Percentiles rank a stretch among this genome's conserved stretches.
Evolutionary conservation across 1,140 invertebrate species (phyloP).

Genomic region (Prorops nasuta): DNA sequence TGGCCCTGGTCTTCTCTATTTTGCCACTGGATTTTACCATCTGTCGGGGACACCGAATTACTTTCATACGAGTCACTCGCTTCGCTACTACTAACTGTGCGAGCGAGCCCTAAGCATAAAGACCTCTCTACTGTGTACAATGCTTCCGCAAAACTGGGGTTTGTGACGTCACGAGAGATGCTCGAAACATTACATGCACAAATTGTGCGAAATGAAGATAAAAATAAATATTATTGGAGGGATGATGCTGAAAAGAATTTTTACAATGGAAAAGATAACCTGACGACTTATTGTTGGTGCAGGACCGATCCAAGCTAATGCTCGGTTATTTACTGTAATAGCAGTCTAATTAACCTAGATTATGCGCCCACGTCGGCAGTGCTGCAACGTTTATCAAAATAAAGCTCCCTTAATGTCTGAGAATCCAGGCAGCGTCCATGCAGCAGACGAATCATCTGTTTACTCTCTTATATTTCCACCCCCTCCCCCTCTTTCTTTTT

Average conservation of each 20-base stretch:
- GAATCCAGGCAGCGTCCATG: not conserved
- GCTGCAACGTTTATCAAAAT: slow-evolving; percentile 11
- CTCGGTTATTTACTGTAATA: slow-evolving; percentile 16
- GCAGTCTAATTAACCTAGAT: slow-evolving; percentile 19
- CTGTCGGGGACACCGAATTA: slow-evolving; percentile 21
- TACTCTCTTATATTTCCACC: not conserved
- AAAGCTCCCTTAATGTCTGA: slow-evolving; percentile 1
- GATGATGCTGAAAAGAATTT: slow-evolving; percentile 11
- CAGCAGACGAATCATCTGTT: not conserved
- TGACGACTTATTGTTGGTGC: slow-evolving; percentile 9
- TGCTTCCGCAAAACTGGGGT: slow-evolving; percentile 2
- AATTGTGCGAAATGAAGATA: slow-evolving; percentile 8
- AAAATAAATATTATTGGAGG: slow-evolving; percentile 12
- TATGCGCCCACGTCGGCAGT: not conserved
- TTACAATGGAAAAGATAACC: slow-evolving; percentile 6
- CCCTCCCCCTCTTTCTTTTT: not conserved
- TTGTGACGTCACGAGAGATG: slow-evolving; percentile 8
- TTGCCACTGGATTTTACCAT: slow-evolving; percentile 17
- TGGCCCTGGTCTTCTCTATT: slow-evolving; percentile 12
- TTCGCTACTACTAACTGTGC: too few species aligned
- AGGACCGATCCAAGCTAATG: slow-evolving; percentile 5
- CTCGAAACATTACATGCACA: slow-evolving; percentile 6
- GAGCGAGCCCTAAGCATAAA: slow-evolving; percentile 14
- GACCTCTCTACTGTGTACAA: slow-evolving; percentile 14
- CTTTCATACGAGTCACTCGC: slow-evolving; percentile 7